Percentiles rank a stretch among this genome's conserved stretches.
These are phyloP conservation scores for Lithophane ornitopus DNA, from an alignment of 2,888 invertebrate species.

Conservation along the genomic window DNA sequence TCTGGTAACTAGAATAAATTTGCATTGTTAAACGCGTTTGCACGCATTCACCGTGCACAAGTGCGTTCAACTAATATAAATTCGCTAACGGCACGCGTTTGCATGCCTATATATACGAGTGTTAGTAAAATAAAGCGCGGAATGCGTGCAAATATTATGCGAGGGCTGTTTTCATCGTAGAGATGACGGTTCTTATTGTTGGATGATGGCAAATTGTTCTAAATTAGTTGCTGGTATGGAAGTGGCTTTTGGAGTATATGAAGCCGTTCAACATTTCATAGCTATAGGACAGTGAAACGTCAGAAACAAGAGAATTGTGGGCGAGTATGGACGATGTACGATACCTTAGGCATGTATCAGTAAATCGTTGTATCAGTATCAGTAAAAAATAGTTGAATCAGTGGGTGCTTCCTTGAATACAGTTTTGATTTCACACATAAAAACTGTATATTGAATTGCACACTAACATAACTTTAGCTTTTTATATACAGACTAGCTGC, in stretches of 20 bases:
- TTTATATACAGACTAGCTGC: not conserved
- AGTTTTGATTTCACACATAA: not conserved
- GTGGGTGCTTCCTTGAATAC: not conserved
- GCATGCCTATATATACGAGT: conserved; percentile 29
- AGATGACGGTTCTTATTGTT: conserved; percentile 51
- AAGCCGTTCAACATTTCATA: conserved; percentile 19
- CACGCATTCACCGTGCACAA: conserved; percentile 72
- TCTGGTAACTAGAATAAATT: conserved; percentile 87
- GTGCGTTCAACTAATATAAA: conserved; percentile 79
- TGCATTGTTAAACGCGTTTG: conserved; percentile 83
- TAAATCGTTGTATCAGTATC: too few relatives aligned
- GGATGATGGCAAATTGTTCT: conserved; percentile 49
- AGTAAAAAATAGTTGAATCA: too few relatives aligned
- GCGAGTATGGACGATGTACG: not conserved
- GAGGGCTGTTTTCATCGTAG: conserved; percentile 54
- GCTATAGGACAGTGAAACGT: not conserved
- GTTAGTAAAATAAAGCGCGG: conserved; percentile 39
- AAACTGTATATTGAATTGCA: not conserved
- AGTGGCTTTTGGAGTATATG: conserved; percentile 1
- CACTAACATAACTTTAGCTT: not conserved
- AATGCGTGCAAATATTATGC: conserved; percentile 45
- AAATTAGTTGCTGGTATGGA: conserved; percentile 23
- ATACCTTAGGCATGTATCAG: not conserved
- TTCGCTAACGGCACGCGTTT: conserved; percentile 71
- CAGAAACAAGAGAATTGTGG: conserved; percentile 4